Percentiles rank a stretch among this genome's conserved stretches.
Conservation (phyloP, 1,140 invertebrate genomes). For the Aricia agestis region DNA sequence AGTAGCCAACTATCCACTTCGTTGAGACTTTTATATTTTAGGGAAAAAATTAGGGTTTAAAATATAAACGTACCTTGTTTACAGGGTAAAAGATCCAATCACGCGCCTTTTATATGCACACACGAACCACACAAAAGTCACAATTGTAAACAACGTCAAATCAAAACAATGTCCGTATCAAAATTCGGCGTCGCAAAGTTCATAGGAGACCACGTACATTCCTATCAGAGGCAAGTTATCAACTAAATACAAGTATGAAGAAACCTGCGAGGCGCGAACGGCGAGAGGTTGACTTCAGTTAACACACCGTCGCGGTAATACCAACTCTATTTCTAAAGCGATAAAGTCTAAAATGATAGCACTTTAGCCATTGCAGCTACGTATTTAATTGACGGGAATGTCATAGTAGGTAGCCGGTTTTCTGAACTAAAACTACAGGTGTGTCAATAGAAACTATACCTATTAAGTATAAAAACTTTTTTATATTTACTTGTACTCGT, state of each 20-base stretch:
- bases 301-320: neutral
- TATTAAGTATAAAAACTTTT: neutral
- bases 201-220: neutral
- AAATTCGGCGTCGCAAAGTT: neutral
- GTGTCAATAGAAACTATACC: constrained; percentile 6
- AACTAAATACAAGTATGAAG: constrained; percentile 11
- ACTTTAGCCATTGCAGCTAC: neutral
- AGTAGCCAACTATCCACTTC: neutral
- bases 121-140: neutral
- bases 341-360: neutral
- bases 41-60: neutral
- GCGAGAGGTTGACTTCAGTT: constrained; percentile 4
- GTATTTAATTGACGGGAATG: constrained; percentile 4
- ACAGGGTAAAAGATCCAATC: constrained; percentile 2
- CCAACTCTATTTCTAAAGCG: neutral
- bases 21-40: too few species aligned
- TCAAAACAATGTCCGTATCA: neutral
- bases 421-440: constrained; percentile 10
- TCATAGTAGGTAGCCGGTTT: constrained; percentile 13
- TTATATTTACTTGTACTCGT: too few species aligned
- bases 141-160: neutral
- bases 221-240: constrained; percentile 3
- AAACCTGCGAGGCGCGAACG: constrained; percentile 3
- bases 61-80: neutral
- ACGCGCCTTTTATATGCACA: neutral